Evolutionary conservation across 2,888 invertebrate species (phyloP).

Genomic region (Pelosia muscerda): DNA sequence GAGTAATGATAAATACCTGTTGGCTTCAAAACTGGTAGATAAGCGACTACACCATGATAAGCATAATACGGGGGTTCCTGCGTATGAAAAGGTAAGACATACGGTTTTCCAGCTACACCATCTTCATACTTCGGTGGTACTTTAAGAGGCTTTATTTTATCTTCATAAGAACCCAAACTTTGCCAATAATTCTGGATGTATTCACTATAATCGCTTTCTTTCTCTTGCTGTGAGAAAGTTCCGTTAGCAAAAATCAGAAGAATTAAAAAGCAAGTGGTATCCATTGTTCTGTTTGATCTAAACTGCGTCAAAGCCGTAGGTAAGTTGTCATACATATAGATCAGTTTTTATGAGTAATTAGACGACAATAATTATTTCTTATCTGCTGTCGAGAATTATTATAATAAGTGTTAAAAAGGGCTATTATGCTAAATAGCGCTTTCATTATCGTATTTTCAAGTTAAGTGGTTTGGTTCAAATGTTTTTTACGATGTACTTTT

Average conservation of each 20-base stretch:
- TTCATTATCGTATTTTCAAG: constrained; percentile 10
- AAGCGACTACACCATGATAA: constrained; percentile 50
- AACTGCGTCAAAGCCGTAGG: constrained; percentile 2
- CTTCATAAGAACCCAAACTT: constrained; percentile 49
- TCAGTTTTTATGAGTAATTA: constrained; percentile 11
- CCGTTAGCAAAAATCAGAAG: constrained; percentile 31
- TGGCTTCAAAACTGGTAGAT: constrained; percentile 45
- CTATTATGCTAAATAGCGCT: neutral
- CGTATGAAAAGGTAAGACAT: constrained; percentile 46
- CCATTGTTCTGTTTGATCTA: constrained; percentile 33
- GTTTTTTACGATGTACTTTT: no score
- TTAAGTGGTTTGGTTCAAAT: constrained; percentile 29
- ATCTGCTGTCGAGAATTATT: constrained; percentile 47
- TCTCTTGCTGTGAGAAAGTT: constrained; percentile 25
- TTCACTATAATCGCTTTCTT: constrained; percentile 23
- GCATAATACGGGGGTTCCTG: constrained; percentile 61
- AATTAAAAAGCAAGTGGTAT: constrained; percentile 16
- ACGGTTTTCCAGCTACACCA: constrained; percentile 48
- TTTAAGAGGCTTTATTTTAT: constrained; percentile 60
- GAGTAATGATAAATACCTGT: constrained; percentile 31
- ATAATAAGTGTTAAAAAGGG: constrained; percentile 13
- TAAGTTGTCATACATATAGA: neutral
- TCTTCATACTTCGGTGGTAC: constrained; percentile 57
- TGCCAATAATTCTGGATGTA: constrained; percentile 54
- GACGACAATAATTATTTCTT: constrained; percentile 49